Conservation (phyloP, 1,140 invertebrate genomes). For the Rhyacophila brunnea region DNA sequence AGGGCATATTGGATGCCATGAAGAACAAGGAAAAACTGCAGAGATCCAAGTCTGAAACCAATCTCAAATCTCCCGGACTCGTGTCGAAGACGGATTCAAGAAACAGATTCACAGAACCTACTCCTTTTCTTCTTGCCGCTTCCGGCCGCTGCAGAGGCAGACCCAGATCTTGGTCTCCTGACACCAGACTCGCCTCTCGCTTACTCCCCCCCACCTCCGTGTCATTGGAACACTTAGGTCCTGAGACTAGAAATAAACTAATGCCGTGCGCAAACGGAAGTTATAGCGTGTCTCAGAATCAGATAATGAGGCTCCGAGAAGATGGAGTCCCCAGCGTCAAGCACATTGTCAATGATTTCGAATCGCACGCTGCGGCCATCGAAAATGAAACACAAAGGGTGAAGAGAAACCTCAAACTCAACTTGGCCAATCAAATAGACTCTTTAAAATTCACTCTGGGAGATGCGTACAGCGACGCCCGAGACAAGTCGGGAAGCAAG, state of each 20-base stretch:
- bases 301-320: constrained; percentile 74
- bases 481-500: constrained; percentile 40
- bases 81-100: constrained; percentile 50
- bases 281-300: constrained; percentile 86
- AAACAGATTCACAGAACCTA: constrained; percentile 53
- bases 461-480: constrained; percentile 34
- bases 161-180: constrained; percentile 82
- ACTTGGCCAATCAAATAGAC: constrained; percentile 56
- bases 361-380: constrained; percentile 47
- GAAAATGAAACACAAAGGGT: constrained; percentile 46
- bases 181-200: constrained; percentile 61
- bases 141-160: constrained; percentile 54
- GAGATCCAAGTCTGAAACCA: constrained; percentile 90
- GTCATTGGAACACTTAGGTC: constrained; percentile 63
- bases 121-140: constrained; percentile 57
- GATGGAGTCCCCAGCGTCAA: constrained; percentile 58
- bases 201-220: constrained; percentile 58
- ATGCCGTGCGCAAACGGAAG: constrained; percentile 82
- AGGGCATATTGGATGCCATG: constrained; percentile 94
- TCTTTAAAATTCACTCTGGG: constrained; percentile 45
- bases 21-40: constrained; percentile 90
- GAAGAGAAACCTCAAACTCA: constrained; percentile 62
- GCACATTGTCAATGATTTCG: constrained; percentile 65
- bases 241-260: constrained; percentile 71
- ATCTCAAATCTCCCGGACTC: constrained; percentile 72